Conservation (phyloP, 2,888 invertebrate genomes). For the Drosophila barbarae region DNA sequence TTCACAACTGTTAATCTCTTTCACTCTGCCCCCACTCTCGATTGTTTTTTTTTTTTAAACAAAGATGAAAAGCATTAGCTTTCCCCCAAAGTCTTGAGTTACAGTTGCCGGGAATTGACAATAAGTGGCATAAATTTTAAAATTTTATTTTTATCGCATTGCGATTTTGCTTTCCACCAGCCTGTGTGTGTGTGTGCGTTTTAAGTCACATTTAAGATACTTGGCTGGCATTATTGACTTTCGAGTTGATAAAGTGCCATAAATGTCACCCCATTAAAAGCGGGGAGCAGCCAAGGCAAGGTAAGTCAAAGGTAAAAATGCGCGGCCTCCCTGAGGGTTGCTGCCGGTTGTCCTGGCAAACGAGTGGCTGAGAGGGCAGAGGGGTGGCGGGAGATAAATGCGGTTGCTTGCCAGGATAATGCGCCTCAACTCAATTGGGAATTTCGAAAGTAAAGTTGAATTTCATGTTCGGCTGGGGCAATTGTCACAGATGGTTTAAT, state of each 20-base stretch:
- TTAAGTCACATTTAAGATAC: slow-evolving; percentile 65
- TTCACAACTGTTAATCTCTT: slow-evolving; percentile 4
- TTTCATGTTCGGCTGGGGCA: slow-evolving; percentile 77
- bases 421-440: slow-evolving; percentile 76
- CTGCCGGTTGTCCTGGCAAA: slow-evolving; percentile 27
- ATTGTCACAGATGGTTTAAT: slow-evolving; percentile 81
- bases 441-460: slow-evolving; percentile 78
- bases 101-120: slow-evolving; percentile 56
- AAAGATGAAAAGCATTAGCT: slow-evolving; percentile 54
- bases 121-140: slow-evolving; percentile 73
- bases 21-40: background rate
- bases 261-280: slow-evolving; percentile 76
- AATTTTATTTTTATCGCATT: slow-evolving; percentile 74
- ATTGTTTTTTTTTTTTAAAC: slow-evolving; percentile 3
- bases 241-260: slow-evolving; percentile 76
- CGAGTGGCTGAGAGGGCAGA: background rate
- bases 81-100: slow-evolving; percentile 50
- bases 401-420: slow-evolving; percentile 66
- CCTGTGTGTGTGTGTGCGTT: slow-evolving; percentile 21
- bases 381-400: slow-evolving; percentile 32
- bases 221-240: slow-evolving; percentile 72
- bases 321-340: slow-evolving; percentile 37
- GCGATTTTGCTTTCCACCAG: slow-evolving; percentile 56
- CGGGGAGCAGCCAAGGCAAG: slow-evolving; percentile 32
- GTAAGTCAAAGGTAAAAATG: slow-evolving; percentile 49